These are phyloP conservation scores for Globicephala melas DNA, from an alignment of 2,113 vertebrate species.

Conservation along the genomic window DNA sequence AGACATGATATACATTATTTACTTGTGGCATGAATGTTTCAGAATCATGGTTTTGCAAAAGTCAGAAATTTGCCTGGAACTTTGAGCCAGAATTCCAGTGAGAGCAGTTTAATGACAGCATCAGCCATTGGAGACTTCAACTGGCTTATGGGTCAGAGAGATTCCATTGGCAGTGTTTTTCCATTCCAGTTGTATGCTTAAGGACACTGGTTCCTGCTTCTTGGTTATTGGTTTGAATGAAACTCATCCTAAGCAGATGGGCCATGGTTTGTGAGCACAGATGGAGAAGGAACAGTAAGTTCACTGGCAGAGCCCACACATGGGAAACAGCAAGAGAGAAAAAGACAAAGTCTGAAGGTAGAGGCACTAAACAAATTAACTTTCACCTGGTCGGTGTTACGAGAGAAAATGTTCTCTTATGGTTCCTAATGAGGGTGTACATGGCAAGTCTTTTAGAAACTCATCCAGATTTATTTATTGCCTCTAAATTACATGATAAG, in stretches of 20 bases:
- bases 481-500: not conserved
- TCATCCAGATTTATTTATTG: not conserved
- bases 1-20: not conserved
- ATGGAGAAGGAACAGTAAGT: conserved; percentile 60
- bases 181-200: not conserved
- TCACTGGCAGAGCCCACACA: conserved; percentile 57
- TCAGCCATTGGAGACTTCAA: not conserved
- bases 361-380: not conserved
- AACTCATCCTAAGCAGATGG: conserved; percentile 63
- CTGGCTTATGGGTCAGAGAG: not conserved
- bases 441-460: not conserved
- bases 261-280: conserved; percentile 62
- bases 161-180: not conserved
- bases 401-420: not conserved
- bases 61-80: not conserved
- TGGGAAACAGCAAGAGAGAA: conserved; percentile 9
- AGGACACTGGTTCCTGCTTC: conserved; percentile 16
- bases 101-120: not conserved
- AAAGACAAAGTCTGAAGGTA: not conserved
- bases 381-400: not conserved
- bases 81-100: not conserved
- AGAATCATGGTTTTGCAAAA: not conserved
- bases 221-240: conserved; percentile 53
- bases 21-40: not conserved
- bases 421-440: not conserved